Conservation (phyloP, 2,888 invertebrate genomes). For the Aphodius sticticus region DNA sequence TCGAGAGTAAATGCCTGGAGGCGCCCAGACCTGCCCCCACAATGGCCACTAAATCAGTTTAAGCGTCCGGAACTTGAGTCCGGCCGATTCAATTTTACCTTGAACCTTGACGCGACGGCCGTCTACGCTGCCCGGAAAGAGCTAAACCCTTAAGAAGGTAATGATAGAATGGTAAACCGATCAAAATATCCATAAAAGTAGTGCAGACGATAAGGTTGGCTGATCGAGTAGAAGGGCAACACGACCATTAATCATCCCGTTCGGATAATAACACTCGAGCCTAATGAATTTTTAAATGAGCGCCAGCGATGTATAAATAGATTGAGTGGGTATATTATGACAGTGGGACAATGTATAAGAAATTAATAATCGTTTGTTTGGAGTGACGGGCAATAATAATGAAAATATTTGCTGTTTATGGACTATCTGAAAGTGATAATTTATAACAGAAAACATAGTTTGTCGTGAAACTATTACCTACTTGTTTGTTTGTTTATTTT, state of each 20-base stretch:
- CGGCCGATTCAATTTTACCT: not conserved
- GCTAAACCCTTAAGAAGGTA: not conserved
- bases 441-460: too few species aligned
- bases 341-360: not conserved
- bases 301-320: not conserved
- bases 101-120: not conserved
- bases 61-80: not conserved
- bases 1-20: not conserved
- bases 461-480: too few species aligned
- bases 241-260: not conserved
- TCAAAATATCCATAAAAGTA: not conserved
- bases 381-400: too few species aligned
- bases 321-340: not conserved
- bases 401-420: too few species aligned
- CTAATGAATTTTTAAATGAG: not conserved
- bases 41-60: conserved; percentile 4
- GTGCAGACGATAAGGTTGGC: not conserved
- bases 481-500: too few species aligned
- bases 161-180: not conserved
- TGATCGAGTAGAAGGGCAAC: not conserved
- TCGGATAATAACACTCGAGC: not conserved
- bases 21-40: not conserved
- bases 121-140: not conserved
- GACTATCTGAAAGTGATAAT: too few species aligned
- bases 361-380: too few species aligned